Conservation (phyloP, 2,888 invertebrate species). For the Parochlus steinenii region DNA sequence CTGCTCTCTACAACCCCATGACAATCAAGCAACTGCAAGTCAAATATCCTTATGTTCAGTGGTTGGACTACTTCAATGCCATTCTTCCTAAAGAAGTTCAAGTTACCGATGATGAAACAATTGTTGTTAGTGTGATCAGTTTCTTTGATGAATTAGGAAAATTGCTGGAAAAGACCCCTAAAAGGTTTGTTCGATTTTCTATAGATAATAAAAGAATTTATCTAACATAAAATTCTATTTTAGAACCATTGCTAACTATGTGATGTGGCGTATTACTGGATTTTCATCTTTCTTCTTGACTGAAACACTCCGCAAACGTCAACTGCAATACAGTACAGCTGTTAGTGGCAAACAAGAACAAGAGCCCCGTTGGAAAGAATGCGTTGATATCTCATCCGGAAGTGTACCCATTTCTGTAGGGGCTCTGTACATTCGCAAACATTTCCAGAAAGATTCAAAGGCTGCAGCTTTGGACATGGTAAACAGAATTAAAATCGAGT, state of each 20-base stretch:
- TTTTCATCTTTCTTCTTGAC: slow-evolving; percentile 67
- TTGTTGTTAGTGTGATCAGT: slow-evolving; percentile 72
- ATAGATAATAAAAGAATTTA: not conserved
- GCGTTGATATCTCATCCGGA: slow-evolving; percentile 61
- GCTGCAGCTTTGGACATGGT: slow-evolving; percentile 78
- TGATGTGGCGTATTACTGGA: slow-evolving; percentile 79
- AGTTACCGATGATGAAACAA: slow-evolving; percentile 50
- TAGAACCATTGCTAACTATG: slow-evolving; percentile 71
- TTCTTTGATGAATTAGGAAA: slow-evolving; percentile 58
- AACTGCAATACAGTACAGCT: slow-evolving; percentile 63
- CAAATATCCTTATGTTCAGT: slow-evolving; percentile 44
- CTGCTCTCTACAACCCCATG: slow-evolving; percentile 83
- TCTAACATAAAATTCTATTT: slow-evolving; percentile 12
- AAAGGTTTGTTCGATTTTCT: slow-evolving; percentile 26
- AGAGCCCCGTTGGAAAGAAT: slow-evolving; percentile 84
- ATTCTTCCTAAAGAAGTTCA: slow-evolving; percentile 48
- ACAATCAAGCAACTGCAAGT: slow-evolving; percentile 57
- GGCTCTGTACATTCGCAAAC: slow-evolving; percentile 71
- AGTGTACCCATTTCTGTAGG: slow-evolving; percentile 63
- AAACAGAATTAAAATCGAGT: slow-evolving; percentile 62
- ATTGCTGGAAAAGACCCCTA: slow-evolving; percentile 37
- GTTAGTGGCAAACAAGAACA: slow-evolving; percentile 70
- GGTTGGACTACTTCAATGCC: slow-evolving; percentile 62
- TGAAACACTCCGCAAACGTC: slow-evolving; percentile 58
- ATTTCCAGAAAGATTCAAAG: slow-evolving; percentile 74